These are phyloP conservation scores for Enteromius paludinosus DNA, from an alignment of 2,797 vertebrate genomes.

Conservation along the genomic window DNA sequence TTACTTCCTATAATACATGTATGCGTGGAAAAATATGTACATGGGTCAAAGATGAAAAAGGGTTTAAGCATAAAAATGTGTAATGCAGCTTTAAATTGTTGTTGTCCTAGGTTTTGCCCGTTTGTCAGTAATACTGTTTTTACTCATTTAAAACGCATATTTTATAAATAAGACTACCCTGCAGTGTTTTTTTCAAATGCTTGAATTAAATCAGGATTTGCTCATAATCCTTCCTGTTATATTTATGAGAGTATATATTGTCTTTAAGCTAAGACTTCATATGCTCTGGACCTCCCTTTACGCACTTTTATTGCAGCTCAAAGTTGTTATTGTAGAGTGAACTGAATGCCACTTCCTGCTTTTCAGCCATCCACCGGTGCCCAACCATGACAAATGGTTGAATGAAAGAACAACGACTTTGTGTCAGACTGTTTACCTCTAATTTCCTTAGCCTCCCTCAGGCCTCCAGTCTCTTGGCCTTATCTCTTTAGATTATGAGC, in stretches of 20 bases:
- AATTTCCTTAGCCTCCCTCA: conserved; percentile 60
- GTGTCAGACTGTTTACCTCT: conserved; percentile 54
- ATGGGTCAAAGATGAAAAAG: too few species aligned
- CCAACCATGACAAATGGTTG: conserved; percentile 58
- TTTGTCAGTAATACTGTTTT: too few species aligned
- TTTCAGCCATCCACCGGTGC: conserved; percentile 67
- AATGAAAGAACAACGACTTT: conserved; percentile 67
- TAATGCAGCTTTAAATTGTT: too few species aligned
- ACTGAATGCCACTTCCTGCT: conserved; percentile 73
- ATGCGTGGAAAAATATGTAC: background rate
- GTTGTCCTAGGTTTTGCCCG: too few species aligned
- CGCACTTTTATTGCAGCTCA: conserved; percentile 59
- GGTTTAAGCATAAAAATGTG: too few species aligned
- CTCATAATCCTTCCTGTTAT: background rate
- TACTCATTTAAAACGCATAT: too few species aligned
- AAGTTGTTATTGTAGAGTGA: conserved; percentile 63
- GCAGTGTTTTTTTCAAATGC: conserved; percentile 10
- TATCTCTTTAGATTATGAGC: conserved; percentile 54
- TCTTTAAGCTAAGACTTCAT: background rate
- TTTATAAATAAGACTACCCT: background rate
- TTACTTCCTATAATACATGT: background rate
- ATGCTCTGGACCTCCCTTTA: conserved; percentile 23
- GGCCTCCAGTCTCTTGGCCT: conserved; percentile 51
- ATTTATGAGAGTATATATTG: background rate
- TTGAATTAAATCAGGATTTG: background rate